Conservation (phyloP, 2,113 vertebrate species). For the Podarcis raffonei region DNA sequence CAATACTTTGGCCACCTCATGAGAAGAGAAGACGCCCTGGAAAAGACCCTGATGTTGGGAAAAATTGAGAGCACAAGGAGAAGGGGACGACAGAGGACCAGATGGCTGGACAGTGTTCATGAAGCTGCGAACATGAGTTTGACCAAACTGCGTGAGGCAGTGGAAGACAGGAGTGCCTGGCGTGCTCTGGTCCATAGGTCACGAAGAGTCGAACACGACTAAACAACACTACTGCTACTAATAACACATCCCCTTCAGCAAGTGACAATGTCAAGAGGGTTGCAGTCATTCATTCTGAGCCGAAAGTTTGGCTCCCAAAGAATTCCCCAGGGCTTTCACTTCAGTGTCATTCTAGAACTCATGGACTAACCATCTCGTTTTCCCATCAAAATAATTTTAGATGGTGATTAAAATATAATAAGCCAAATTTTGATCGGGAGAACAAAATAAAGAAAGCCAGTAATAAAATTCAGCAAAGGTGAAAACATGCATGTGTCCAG, state of each 20-base stretch:
- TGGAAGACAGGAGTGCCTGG: too few relatives aligned
- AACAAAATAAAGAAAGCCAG: neutral
- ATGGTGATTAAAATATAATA: neutral
- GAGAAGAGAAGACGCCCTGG: too few relatives aligned
- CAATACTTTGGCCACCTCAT: too few relatives aligned
- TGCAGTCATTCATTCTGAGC: neutral
- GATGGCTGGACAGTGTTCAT: too few relatives aligned
- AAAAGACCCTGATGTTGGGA: too few relatives aligned
- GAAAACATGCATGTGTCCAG: neutral
- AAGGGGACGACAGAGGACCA: too few relatives aligned
- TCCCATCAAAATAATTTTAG: neutral
- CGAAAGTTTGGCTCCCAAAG: neutral
- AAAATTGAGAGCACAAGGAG: too few relatives aligned
- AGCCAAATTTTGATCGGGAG: too few relatives aligned
- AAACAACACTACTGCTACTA: neutral
- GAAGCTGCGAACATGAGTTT: too few relatives aligned
- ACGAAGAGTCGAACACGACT: too few relatives aligned
- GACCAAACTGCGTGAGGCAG: too few relatives aligned
- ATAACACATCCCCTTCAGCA: neutral
- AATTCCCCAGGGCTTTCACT: neutral
- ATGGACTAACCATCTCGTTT: neutral
- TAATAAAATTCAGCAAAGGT: neutral
- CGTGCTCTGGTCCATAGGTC: too few relatives aligned
- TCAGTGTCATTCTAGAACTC: neutral
- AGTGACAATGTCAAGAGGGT: neutral